A percentile compares a stretch with the other conserved stretches of the same genome.
These are phyloP conservation scores for Nymphalis urticae DNA, from an alignment of 2,888 invertebrate species.

Conservation along the genomic window DNA sequence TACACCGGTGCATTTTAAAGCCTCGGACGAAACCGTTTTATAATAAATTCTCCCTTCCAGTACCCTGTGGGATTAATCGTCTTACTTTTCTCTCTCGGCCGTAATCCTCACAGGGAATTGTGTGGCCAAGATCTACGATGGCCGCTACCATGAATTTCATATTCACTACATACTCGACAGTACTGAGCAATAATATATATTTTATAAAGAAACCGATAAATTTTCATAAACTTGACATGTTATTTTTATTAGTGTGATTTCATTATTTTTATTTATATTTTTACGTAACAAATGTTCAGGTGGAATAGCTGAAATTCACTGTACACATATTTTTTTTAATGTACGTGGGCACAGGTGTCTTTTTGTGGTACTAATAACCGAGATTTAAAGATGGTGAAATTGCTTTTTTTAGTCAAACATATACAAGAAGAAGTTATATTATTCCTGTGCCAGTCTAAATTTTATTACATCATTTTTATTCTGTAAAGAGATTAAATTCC, in stretches of 20 bases:
- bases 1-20: constrained; percentile 59
- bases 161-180: constrained; percentile 40
- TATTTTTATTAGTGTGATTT: too few species aligned
- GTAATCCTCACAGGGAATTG: constrained; percentile 76
- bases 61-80: constrained; percentile 78
- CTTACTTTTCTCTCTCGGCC: constrained; percentile 76
- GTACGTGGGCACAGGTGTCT: constrained; percentile 18
- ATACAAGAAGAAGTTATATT: constrained; percentile 13
- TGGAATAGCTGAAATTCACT: constrained; percentile 10
- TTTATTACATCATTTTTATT: background rate
- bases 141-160: constrained; percentile 54
- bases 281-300: background rate
- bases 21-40: constrained; percentile 70
- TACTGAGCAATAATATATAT: background rate
- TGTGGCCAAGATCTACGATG: constrained; percentile 65
- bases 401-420: constrained; percentile 15
- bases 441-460: background rate
- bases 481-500: constrained; percentile 46
- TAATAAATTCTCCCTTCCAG: constrained; percentile 74
- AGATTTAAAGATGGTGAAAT: constrained; percentile 13
- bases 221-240: too few species aligned
- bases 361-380: constrained; percentile 5
- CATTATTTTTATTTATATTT: too few species aligned
- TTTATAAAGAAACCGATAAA: too few species aligned
- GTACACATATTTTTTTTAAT: constrained; percentile 8